Conservation (phyloP, 2,797 vertebrate species). For the Jordanella pulchra region DNA sequence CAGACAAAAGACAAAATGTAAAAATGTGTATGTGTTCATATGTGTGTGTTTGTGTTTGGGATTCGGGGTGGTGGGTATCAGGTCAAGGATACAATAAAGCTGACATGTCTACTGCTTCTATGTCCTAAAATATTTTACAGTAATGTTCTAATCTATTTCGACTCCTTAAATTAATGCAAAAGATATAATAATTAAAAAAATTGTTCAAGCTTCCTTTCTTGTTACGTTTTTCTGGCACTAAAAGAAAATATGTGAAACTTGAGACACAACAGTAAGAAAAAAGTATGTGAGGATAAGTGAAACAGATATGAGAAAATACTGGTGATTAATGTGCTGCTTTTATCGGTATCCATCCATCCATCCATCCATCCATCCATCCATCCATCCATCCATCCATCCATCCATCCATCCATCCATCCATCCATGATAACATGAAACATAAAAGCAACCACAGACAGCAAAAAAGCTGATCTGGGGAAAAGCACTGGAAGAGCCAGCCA, state of each 20-base stretch:
- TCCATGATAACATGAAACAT: not conserved
- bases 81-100: no score
- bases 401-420: no score
- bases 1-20: slow-evolving; percentile 19
- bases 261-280: not conserved
- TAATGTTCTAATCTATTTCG: slow-evolving; percentile 27
- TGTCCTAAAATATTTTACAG: slow-evolving; percentile 21
- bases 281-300: not conserved
- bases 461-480: slow-evolving; percentile 19
- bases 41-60: not conserved
- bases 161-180: slow-evolving; percentile 53
- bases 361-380: no score
- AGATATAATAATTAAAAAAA: slow-evolving; percentile 28
- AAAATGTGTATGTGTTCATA: slow-evolving; percentile 16
- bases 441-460: slow-evolving; percentile 9
- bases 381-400: no score
- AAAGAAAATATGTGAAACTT: not conserved
- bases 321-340: not conserved
- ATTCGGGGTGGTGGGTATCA: no score
- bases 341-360: no score
- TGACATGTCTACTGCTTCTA: slow-evolving; percentile 27
- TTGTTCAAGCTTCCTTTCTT: slow-evolving; percentile 7
- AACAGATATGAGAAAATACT: not conserved
- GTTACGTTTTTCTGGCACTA: not conserved
- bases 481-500: slow-evolving; percentile 73